Conservation (phyloP, 2,888 invertebrate genomes). For the Parapristionchus giblindavisi region DNA sequence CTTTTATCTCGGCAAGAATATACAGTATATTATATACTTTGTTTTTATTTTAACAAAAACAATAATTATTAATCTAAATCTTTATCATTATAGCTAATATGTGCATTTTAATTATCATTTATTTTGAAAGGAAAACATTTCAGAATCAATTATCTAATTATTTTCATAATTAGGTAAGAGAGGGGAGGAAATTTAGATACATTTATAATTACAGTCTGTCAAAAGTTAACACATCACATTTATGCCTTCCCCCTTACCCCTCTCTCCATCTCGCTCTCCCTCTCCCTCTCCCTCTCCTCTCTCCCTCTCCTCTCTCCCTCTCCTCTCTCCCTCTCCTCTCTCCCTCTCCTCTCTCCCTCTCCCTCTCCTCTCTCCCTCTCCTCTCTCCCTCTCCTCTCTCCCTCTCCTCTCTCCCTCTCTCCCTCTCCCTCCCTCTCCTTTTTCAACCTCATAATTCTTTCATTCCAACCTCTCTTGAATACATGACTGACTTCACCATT, state of each 20-base stretch:
- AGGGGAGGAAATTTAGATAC: not conserved
- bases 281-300: constrained; percentile 7
- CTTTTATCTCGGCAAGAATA: too few species aligned
- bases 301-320: constrained; percentile 2
- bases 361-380: not conserved
- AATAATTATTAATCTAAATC: too few species aligned
- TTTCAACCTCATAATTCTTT: not conserved
- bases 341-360: not conserved
- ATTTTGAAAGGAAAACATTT: too few species aligned
- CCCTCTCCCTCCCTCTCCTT: not conserved
- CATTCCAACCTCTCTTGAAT: too few species aligned
- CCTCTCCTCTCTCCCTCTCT: not conserved
- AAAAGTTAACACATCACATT: not conserved
- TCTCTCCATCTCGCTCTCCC: not conserved
- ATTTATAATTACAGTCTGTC: not conserved
- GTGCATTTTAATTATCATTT: too few species aligned
- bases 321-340: not conserved
- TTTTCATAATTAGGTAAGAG: not conserved
- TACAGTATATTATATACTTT: too few species aligned
- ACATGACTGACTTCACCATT: too few species aligned
- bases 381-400: not conserved
- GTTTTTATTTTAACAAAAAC: too few species aligned
- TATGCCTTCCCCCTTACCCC: not conserved
- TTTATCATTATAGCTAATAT: too few species aligned
- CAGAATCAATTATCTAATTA: too few species aligned